Conservation (phyloP, 2,797 vertebrate species). For the Lophius americanus region DNA sequence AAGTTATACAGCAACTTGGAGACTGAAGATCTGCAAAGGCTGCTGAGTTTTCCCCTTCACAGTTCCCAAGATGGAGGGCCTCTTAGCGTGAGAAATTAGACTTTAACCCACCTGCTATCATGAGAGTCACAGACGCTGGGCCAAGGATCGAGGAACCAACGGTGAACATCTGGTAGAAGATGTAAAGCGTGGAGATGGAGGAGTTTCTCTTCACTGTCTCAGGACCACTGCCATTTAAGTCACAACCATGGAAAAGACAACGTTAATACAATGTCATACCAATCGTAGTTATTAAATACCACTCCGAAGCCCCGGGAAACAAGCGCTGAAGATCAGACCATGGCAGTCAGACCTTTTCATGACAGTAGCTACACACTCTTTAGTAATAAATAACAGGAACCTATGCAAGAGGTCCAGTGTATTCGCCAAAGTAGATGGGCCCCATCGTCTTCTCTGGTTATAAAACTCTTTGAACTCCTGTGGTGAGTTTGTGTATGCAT, state of each 20-base stretch:
- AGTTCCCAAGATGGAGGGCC: background rate
- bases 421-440: constrained; percentile 86
- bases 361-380: background rate
- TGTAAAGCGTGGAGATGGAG: constrained; percentile 83
- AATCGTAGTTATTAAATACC: background rate
- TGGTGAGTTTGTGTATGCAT: constrained; percentile 87
- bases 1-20: too few relatives aligned
- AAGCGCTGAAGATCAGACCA: background rate
- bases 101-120: constrained; percentile 81
- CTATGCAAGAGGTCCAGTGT: constrained; percentile 84
- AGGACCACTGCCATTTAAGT: constrained; percentile 43
- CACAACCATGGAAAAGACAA: constrained; percentile 28
- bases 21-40: too few relatives aligned
- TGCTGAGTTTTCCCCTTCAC: too few relatives aligned
- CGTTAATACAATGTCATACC: background rate
- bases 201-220: constrained; percentile 82
- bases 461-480: constrained; percentile 88
- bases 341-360: background rate
- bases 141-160: constrained; percentile 87
- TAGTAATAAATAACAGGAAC: constrained; percentile 21
- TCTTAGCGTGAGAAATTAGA: background rate
- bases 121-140: constrained; percentile 85
- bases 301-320: background rate
- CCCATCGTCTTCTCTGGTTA: constrained; percentile 87
- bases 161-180: constrained; percentile 80